Evolutionary conservation across 2,797 vertebrate species (phyloP), one percentile per base, ranked within the genome.

Genomic region (Crax fasciolata): DNA sequence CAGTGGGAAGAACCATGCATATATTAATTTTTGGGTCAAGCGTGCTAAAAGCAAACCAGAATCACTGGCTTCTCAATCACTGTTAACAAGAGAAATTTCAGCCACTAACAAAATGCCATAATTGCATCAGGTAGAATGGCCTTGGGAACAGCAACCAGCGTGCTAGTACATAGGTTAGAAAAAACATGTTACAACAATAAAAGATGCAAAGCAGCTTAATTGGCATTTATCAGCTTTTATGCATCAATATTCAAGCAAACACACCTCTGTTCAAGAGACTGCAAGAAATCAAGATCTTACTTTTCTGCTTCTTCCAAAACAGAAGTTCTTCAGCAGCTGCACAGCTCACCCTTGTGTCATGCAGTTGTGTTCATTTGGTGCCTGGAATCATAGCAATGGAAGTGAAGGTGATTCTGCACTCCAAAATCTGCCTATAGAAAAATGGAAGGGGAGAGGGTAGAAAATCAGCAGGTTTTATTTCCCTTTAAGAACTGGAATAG

Each of bases 51-150:
- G 30, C 23, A 81, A 73, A 55, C 21, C n/a, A 30, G 13, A 46
- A 3, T 28, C 0, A 0, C 20, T 15, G 5, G 11, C 14, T 44
- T 75, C 62, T 59, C 43, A 65, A 25, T 7, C 46, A 20, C 1
- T 75, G 16, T 44, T 44, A 24, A 59, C 91, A 85, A 74, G 0
- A 46, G n/a, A 51, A 18, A 66, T 49, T 71, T 74, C 55, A 71
- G 12, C 38, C 57, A 28, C 52, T 49, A 77, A 35, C 27, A 75
- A 71, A 82, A 63, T 13, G 32, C 7, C 2, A 0, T 13, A 24
- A 17, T 10, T 2, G 39, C 0, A 6, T 55, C 35, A 73, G 28
- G 35, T 9, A 68, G n/a, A 63, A 25, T 18, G 43, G 27, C 20
- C 58, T 57, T 57, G 70, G 46, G 88, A 54, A 59, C 51, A 59